These are phyloP conservation scores for Cerastis leucographa DNA, from an alignment of 2,888 invertebrate genomes.

Conservation along the genomic window DNA sequence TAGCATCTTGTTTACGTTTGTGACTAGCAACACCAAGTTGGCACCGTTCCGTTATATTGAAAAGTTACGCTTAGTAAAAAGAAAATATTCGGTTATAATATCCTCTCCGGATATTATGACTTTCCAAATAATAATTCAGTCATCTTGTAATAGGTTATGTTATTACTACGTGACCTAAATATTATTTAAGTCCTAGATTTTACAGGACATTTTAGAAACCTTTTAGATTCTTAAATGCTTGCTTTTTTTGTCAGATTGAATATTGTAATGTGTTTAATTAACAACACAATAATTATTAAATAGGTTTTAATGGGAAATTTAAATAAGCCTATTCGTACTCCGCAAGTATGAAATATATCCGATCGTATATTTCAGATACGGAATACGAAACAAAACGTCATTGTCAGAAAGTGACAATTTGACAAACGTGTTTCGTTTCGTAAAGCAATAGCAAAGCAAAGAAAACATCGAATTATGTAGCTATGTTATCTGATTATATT, in stretches of 20 bases:
- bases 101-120: no score
- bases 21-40: constrained; percentile 28
- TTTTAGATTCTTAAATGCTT: background rate
- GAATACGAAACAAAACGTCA: constrained; percentile 31
- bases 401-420: constrained; percentile 52
- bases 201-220: background rate
- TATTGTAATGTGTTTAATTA: background rate
- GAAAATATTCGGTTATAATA: no score
- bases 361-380: background rate
- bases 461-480: constrained; percentile 56
- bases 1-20: background rate
- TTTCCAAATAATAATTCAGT: background rate
- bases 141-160: background rate
- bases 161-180: background rate
- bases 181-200: background rate
- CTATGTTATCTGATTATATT: constrained; percentile 45
- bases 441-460: constrained; percentile 47
- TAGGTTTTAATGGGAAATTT: background rate
- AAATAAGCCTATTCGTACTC: background rate
- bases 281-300: background rate
- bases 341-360: background rate
- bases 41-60: background rate
- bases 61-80: background rate
- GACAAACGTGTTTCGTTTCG: constrained; percentile 59
- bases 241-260: background rate